Percentiles rank a stretch among this genome's conserved stretches.
phyloP scores from a whole-genome alignment of 1,140 invertebrate genomes.

The Ptiloglossa arizonensis region DNA sequence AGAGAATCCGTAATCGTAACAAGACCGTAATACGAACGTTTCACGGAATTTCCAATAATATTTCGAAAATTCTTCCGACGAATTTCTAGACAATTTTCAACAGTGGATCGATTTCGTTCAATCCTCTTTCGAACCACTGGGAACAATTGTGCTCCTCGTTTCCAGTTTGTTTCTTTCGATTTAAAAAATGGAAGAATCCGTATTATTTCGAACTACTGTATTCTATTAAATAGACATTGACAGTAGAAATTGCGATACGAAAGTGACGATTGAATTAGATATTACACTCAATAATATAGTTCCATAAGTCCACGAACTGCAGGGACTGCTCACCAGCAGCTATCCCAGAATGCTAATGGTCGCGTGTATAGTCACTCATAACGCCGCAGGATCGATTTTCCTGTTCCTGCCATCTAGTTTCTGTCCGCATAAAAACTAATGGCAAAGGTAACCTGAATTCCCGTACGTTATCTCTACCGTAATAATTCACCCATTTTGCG shows the following conservation, averaged over 20 bases:
- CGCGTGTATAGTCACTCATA: slow-evolving; percentile 22
- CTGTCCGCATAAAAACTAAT: not conserved
- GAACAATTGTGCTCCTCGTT: too few species aligned
- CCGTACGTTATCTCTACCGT: too few species aligned
- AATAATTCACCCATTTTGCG: too few species aligned
- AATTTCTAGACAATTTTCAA: too few species aligned
- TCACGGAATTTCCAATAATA: too few species aligned
- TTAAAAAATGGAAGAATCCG: too few species aligned
- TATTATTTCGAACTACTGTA: not conserved
- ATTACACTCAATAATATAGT: not conserved
- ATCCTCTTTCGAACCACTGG: too few species aligned
- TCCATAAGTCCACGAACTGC: not conserved
- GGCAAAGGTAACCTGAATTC: too few species aligned
- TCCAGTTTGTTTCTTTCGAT: too few species aligned
- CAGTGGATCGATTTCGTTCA: too few species aligned
- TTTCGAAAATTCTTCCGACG: too few species aligned
- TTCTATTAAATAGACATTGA: not conserved
- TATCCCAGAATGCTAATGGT: slow-evolving; percentile 20
- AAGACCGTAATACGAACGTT: not conserved
- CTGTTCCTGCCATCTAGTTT: slow-evolving; percentile 17
- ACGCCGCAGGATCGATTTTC: slow-evolving; percentile 30
- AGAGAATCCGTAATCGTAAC: slow-evolving; percentile 7
- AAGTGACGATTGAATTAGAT: not conserved
- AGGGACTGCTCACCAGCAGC: not conserved
- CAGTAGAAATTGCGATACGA: not conserved